Base-by-base conservation (phyloP, 2,797 vertebrate species). In the Typhlichthys eigenmanni region DNA sequence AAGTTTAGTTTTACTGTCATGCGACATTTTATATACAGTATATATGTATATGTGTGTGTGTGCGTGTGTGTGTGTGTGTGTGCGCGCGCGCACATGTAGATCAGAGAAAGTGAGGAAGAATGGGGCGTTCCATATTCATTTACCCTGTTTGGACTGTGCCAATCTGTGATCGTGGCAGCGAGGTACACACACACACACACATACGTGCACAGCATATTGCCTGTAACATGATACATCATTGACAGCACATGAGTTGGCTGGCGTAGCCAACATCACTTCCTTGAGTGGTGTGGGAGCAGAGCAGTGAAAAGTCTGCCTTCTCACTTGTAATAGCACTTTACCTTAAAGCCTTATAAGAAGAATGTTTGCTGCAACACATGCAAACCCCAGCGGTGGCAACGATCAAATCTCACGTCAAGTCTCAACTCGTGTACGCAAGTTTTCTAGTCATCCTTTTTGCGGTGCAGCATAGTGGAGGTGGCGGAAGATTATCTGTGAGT, bases 101-200 rank as follows among this genome's bases (percentile, higher is more conserved):
- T 98, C 57, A 92, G 95, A 85, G 94, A 95, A 66, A 98, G 95
- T 32, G 96, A 98, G 78, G 96, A 96, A 0, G 97, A 99, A 78
- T 99, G 96, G 96, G 96, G 96, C 0, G 95, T 98, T 74, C 94
- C 96, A 58, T 93, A 98, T 67, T 97, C 95, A 13, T 95, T 99
- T 63, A 98, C 97, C 0, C 85, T 99, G 47, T 92, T 93, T 52
- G 95, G 95, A 68, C 96, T 94, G 78, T 94, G 93, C 0, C 96
- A 98, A 84, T 95, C 96, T 54, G 92, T 99, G 52, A 83, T 99
- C 43, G 93, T 98, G 69, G 96, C 96, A 3, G 96, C 97, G 76
- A 97, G 96, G 97, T 98, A 93, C 8, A 7, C 29, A 46, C 4
- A 10, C 1, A 46, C 14, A 13, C 16, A 47, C 9, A 55, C 5